Evolutionary conservation across 2,888 invertebrate species (phyloP).

Genomic region (Phlogophora meticulosa): DNA sequence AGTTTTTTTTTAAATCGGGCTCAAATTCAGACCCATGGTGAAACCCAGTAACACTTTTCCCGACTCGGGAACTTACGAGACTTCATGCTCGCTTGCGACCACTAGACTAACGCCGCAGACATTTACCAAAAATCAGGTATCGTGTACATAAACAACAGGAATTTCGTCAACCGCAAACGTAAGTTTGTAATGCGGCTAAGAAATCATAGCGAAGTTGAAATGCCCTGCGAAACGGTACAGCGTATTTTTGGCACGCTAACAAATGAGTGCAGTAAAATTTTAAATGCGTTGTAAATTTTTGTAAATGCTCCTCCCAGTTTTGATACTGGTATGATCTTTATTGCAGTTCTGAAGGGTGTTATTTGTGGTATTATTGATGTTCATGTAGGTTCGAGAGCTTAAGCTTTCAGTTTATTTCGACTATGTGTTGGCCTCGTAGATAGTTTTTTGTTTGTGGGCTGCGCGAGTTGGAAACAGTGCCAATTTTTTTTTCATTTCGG

Average conservation of each 20-base stretch:
- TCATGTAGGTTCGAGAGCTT: constrained; percentile 6
- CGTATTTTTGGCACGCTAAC: constrained; percentile 81
- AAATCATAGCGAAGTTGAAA: constrained; percentile 77
- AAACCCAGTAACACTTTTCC: too few relatives aligned
- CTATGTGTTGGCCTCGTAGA: not conserved
- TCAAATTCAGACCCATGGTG: too few relatives aligned
- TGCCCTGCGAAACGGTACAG: constrained; percentile 64
- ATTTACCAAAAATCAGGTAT: not conserved
- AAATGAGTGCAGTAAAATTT: constrained; percentile 77
- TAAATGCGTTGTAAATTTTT: constrained; percentile 69
- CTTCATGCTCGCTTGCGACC: too few relatives aligned
- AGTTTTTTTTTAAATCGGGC: too few relatives aligned
- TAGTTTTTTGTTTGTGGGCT: not conserved
- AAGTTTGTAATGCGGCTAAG: constrained; percentile 69
- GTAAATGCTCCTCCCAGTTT: constrained; percentile 51
- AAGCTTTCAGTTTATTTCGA: constrained; percentile 5
- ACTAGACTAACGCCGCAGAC: too few relatives aligned
- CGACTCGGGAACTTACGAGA: too few relatives aligned
- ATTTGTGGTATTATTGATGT: constrained; percentile 51
- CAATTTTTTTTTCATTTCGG: constrained; percentile 36
- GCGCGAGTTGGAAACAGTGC: constrained; percentile 6
- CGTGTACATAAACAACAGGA: not conserved
- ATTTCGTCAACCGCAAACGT: constrained; percentile 37
- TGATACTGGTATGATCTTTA: constrained; percentile 65
- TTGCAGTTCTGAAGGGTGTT: constrained; percentile 44